Percentiles rank a stretch among this genome's conserved stretches.
phyloP scores from a whole-genome alignment of 53 echinoderm and acorn worm genomes.

The Echinometra lucunter region DNA sequence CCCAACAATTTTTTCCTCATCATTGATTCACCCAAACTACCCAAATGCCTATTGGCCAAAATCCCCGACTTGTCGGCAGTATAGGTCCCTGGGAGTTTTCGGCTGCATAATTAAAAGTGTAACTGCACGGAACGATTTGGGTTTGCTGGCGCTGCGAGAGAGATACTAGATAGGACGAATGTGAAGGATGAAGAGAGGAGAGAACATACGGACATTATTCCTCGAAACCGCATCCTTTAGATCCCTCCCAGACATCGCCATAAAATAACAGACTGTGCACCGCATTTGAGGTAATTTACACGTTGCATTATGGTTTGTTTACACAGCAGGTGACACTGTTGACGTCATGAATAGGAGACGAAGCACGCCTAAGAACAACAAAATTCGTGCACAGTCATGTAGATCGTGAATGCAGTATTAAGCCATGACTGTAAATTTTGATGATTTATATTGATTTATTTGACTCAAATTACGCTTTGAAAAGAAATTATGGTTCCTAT shows the following conservation, averaged over 20 bases:
- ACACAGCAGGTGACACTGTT: constrained; percentile 93
- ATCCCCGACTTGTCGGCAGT: background rate
- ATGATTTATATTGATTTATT: background rate
- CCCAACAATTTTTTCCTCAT: background rate
- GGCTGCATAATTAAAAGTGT: constrained; percentile 65
- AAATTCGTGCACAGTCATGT: constrained; percentile 74
- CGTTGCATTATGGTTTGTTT: constrained; percentile 89
- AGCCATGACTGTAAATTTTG: background rate
- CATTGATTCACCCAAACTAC: background rate
- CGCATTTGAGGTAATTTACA: constrained; percentile 71
- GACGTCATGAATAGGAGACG: constrained; percentile 94
- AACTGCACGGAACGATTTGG: background rate
- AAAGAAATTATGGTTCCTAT: background rate
- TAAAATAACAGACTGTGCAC: constrained; percentile 63
- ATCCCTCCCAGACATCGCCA: constrained; percentile 68
- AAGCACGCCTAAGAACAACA: constrained; percentile 91
- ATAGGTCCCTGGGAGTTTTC: constrained; percentile 49
- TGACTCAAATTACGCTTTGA: background rate
- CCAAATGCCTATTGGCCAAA: background rate
- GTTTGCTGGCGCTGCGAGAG: background rate
- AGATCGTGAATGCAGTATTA: background rate
- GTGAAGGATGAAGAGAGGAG: background rate
- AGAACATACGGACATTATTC: constrained; percentile 12
- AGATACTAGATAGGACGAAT: background rate
- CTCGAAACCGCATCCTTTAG: constrained; percentile 60